Conservation (phyloP, 2,113 vertebrate species). For the Urocynchramus pylzowi region DNA sequence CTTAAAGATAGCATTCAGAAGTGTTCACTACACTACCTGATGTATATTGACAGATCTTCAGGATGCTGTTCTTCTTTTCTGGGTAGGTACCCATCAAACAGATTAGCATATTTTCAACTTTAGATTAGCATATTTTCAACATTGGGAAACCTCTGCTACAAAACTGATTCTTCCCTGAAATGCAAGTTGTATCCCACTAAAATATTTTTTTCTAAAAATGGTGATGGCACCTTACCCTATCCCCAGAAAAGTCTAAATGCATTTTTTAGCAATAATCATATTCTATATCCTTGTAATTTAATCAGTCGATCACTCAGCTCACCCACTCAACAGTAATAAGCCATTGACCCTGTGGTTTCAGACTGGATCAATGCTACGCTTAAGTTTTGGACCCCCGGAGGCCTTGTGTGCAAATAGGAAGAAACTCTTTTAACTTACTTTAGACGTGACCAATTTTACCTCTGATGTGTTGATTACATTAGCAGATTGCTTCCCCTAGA, state of each 20-base stretch:
- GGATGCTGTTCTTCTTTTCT: not conserved
- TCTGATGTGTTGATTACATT: conserved; percentile 68
- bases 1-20: not conserved
- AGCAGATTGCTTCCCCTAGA: conserved; percentile 56
- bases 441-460: conserved; percentile 40
- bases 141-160: not conserved
- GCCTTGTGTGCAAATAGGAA: conserved; percentile 54
- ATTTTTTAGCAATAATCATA: conserved; percentile 26
- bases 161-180: not conserved
- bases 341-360: conserved; percentile 66
- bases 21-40: not conserved
- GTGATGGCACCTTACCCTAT: not conserved
- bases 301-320: conserved; percentile 6
- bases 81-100: not conserved
- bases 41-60: not conserved
- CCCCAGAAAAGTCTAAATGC: not conserved
- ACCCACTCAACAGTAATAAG: conserved; percentile 47
- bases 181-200: not conserved
- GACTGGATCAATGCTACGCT: conserved; percentile 61
- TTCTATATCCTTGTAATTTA: conserved; percentile 49
- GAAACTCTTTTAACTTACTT: conserved; percentile 64
- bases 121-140: not conserved
- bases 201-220: not conserved
- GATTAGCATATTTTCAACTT: not conserved
- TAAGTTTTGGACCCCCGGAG: conserved; percentile 64